Evolutionary conservation across 2,888 invertebrate species (phyloP).

Genomic region (Ornithoptera alexandrae): DNA sequence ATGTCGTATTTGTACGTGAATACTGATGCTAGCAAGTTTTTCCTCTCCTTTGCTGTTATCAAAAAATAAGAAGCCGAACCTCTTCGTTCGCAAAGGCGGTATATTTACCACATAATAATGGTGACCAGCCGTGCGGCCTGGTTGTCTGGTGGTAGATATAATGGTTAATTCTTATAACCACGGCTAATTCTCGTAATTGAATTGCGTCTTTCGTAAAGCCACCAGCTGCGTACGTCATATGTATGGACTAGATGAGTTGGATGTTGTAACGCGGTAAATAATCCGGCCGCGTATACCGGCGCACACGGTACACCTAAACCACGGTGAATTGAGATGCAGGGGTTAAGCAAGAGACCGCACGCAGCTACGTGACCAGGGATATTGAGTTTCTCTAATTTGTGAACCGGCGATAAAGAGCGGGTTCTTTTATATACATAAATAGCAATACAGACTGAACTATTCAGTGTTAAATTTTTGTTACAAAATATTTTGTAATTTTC

Average conservation of each 20-base stretch:
- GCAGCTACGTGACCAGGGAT: constrained; percentile 46
- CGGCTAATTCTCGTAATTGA: constrained; percentile 4
- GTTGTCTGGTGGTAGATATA: background rate
- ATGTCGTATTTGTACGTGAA: too few species aligned
- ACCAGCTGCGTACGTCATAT: constrained; percentile 12
- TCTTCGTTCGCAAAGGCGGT: too few species aligned
- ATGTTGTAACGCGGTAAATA: constrained; percentile 4
- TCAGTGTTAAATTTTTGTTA: too few species aligned
- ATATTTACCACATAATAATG: too few species aligned
- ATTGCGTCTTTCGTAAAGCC: constrained; percentile 11
- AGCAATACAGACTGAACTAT: too few species aligned
- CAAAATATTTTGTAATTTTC: too few species aligned
- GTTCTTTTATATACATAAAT: too few species aligned
- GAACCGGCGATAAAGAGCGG: background rate
- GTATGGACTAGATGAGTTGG: background rate
- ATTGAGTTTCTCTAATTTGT: constrained; percentile 2
- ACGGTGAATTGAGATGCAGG: constrained; percentile 40
- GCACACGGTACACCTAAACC: constrained; percentile 11
- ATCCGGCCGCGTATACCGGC: background rate
- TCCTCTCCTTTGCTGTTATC: too few species aligned
- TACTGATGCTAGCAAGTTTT: too few species aligned
- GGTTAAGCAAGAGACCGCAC: constrained; percentile 50
- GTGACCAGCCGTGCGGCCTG: too few species aligned
- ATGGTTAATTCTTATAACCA: background rate
- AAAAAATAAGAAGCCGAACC: too few species aligned